Base-by-base conservation (phyloP, 2,797 vertebrate genomes). In the Crenuchus spilurus region DNA sequence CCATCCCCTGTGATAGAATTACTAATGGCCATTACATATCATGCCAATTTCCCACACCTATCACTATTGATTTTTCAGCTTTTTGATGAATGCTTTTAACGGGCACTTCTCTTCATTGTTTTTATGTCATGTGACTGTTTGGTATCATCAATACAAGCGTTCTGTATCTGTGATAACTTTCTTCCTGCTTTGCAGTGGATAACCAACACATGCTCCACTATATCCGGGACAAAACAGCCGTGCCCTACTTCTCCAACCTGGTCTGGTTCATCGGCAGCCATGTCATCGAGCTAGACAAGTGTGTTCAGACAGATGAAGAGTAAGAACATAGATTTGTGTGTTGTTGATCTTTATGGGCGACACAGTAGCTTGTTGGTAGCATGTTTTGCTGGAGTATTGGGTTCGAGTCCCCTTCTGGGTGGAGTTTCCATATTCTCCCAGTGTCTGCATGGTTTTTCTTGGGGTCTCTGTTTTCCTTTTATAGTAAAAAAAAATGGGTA, bases 261-360 rank as follows among this genome's bases (percentile, higher is more conserved):
- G 98, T 99, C 68, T 99, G 98, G 97, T 99, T 99, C 84, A 99
- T 99, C 44, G 98, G 98, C 73, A 99, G 96, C 83, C 98, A 99
- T 0, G 96, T 99, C 84, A 97, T 99, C 18, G 97, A 99, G 63
- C 91, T 99, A 85, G 98, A 99, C 89, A 97, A 97, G 88, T 99
- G 98, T 54, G 97, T 99, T 80, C 95, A 98, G 90, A 99, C 96
- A 0, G 97, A 99, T 63, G 96, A 99, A 92, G 97, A 99, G 98
- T 99, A 92, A 96, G 97, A 81, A 16, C 7, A 6, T 31, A n/a
- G n/a, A 11, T 31, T 2, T 28, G 4, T 10, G n/a, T n/a, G n/a
- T n/a, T n/a, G n/a, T n/a, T n/a, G n/a, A n/a, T n/a, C n/a, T n/a
- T n/a, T n/a, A n/a, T n/a, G n/a, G n/a, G n/a, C n/a, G n/a, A n/a